A percentile compares a stretch with the other conserved stretches of the same genome.
These are phyloP conservation scores for Heterotis niloticus DNA, from an alignment of 2,113 vertebrate genomes.

Conservation along the genomic window DNA sequence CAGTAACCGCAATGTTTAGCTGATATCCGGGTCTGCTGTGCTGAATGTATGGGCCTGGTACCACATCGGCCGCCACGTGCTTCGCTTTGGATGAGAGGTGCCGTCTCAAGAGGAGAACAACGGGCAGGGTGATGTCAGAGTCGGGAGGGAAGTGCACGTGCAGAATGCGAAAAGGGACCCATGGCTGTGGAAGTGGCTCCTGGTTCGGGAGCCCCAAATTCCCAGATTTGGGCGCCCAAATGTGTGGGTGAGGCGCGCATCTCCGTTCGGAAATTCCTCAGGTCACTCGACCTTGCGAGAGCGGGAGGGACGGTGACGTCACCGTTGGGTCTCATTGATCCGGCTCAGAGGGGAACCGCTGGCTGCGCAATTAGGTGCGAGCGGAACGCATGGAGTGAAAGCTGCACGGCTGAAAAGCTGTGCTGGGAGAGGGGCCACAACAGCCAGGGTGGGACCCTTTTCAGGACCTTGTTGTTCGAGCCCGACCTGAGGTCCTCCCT, in stretches of 20 bases:
- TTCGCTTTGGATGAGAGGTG: too few species aligned
- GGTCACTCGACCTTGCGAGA: conserved; percentile 26
- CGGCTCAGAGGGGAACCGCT: conserved; percentile 51
- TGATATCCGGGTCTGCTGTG: too few species aligned
- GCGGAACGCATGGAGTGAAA: conserved; percentile 66
- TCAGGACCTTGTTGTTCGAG: conserved; percentile 59
- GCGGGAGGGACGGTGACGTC: conserved; percentile 59
- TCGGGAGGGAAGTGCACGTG: too few species aligned
- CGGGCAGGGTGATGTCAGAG: too few species aligned
- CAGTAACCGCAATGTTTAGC: too few species aligned
- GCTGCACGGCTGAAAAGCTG: conserved; percentile 69
- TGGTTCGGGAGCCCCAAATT: too few species aligned
- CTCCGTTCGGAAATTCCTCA: conserved; percentile 49
- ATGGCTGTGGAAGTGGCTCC: too few species aligned
- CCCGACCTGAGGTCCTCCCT: conserved; percentile 59
- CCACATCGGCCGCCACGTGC: too few species aligned
- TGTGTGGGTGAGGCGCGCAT: conserved; percentile 35
- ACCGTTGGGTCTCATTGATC: conserved; percentile 60
- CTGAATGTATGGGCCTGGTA: too few species aligned
- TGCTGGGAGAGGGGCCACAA: conserved; percentile 57
- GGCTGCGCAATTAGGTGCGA: conserved; percentile 68
- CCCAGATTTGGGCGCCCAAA: too few species aligned
- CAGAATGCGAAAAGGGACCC: too few species aligned
- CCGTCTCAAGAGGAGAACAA: too few species aligned
- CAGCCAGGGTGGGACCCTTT: conserved; percentile 57